A percentile compares a stretch with the other conserved stretches of the same genome.
Evolutionary conservation across 2,888 invertebrate species (phyloP).

Genomic region (Silvanus unidentatus): DNA sequence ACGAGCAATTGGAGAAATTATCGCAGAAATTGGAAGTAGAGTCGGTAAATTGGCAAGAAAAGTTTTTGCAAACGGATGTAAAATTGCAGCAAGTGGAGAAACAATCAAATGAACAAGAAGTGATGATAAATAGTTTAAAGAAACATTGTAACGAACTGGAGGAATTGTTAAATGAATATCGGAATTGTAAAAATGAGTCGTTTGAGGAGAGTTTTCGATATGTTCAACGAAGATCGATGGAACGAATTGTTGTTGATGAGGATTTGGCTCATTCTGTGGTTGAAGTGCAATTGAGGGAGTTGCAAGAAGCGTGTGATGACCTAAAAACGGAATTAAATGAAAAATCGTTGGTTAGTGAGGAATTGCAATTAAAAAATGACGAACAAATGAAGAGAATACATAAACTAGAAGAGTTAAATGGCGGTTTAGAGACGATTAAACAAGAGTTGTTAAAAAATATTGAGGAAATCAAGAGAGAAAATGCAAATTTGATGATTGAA

Average conservation of each 20-base stretch:
- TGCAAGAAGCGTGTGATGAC: slow-evolving; percentile 32
- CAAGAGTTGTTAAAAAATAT: no score
- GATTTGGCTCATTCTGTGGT: slow-evolving; percentile 43
- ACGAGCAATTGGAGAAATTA: no score
- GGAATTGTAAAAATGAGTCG: slow-evolving; percentile 18
- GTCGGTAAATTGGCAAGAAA: slow-evolving; percentile 33
- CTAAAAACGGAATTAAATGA: no score
- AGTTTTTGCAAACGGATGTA: slow-evolving; percentile 32
- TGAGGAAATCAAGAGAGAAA: no score
- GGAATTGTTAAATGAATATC: slow-evolving; percentile 48
- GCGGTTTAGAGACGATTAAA: no score
- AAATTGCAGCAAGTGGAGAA: slow-evolving; percentile 29
- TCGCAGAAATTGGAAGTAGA: slow-evolving; percentile 33
- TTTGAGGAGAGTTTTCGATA: slow-evolving; percentile 26
- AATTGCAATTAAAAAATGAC: not conserved
- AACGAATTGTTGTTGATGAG: slow-evolving; percentile 24
- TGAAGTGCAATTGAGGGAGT: slow-evolving; percentile 43
- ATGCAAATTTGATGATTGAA: no score
- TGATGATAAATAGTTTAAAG: slow-evolving; percentile 30
- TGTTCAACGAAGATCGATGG: slow-evolving; percentile 16
- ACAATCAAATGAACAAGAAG: slow-evolving; percentile 27
- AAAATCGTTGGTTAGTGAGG: slow-evolving; percentile 10
- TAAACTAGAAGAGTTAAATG: no score
- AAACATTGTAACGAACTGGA: slow-evolving; percentile 37
- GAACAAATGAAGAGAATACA: slow-evolving; percentile 6